Evolutionary conservation across 1,140 invertebrate genomes (phyloP).

Genomic region (Paraescarpia echinospica): DNA sequence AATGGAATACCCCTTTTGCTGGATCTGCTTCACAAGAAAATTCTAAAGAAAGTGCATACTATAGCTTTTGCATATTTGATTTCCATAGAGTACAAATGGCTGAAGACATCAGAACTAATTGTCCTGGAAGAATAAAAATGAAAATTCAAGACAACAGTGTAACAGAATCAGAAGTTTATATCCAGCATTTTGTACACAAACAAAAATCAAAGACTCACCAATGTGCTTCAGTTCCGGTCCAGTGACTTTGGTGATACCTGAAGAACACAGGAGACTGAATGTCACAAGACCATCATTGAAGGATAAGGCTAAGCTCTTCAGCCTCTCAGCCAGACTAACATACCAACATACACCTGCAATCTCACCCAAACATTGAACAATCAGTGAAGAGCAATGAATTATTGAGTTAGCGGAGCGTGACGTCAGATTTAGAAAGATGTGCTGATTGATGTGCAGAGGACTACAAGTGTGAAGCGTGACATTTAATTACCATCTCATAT

Average conservation of each 20-base stretch:
- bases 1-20: neutral
- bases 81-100: neutral
- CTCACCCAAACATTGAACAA: neutral
- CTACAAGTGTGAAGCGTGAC: neutral
- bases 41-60: neutral
- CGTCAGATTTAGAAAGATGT: neutral
- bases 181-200: too few relatives aligned
- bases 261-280: neutral
- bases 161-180: neutral
- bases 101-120: neutral
- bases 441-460: neutral
- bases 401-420: neutral
- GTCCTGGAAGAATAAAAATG: neutral
- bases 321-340: neutral
- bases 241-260: neutral
- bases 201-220: neutral
- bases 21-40: neutral
- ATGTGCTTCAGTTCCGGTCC: neutral
- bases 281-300: neutral
- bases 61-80: neutral
- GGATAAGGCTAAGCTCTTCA: neutral
- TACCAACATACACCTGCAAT: neutral
- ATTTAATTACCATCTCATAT: neutral
- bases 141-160: neutral
- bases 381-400: conserved; percentile 1